Evolutionary conservation across 2,888 invertebrate genomes (phyloP).

Genomic region (Parnassius apollo): DNA sequence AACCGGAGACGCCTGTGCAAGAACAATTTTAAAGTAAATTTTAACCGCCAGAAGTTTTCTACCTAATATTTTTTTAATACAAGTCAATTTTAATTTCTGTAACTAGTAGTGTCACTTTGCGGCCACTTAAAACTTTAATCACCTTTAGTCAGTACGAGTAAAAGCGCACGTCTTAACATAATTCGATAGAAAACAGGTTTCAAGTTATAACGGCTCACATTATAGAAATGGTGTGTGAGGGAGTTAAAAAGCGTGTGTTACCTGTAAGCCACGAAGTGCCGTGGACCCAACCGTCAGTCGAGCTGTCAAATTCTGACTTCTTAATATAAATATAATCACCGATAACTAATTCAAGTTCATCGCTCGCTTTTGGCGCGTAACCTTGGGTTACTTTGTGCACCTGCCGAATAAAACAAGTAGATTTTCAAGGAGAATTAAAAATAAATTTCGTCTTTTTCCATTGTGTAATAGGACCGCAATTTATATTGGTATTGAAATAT

Average conservation of each 20-base stretch:
- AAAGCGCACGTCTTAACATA: too few species aligned
- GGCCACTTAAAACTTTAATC: too few species aligned
- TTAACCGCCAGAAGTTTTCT: constrained; percentile 25
- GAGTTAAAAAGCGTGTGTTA: constrained; percentile 28
- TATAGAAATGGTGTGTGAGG: too few species aligned
- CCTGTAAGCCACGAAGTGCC: constrained; percentile 92
- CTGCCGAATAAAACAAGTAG: constrained; percentile 47
- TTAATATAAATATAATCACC: constrained; percentile 93
- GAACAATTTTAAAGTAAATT: not conserved
- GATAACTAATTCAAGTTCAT: constrained; percentile 91
- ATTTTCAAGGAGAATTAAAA: too few species aligned
- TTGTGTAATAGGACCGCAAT: too few species aligned
- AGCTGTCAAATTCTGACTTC: constrained; percentile 85
- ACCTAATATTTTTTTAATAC: constrained; percentile 36
- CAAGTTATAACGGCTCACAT: too few species aligned
- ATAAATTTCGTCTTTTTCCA: too few species aligned
- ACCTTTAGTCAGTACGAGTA: too few species aligned
- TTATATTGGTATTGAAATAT: too few species aligned
- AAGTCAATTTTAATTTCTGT: too few species aligned
- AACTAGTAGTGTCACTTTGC: too few species aligned
- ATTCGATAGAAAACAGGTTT: too few species aligned
- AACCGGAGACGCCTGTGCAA: constrained; percentile 84
- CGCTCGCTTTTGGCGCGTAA: constrained; percentile 87
- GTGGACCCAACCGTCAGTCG: constrained; percentile 93
- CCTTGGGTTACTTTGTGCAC: constrained; percentile 90